A percentile compares a stretch with the other conserved stretches of the same genome.
Conservation (phyloP, 92 coral and sea anemone species). For the Plumapathes pennacea region DNA sequence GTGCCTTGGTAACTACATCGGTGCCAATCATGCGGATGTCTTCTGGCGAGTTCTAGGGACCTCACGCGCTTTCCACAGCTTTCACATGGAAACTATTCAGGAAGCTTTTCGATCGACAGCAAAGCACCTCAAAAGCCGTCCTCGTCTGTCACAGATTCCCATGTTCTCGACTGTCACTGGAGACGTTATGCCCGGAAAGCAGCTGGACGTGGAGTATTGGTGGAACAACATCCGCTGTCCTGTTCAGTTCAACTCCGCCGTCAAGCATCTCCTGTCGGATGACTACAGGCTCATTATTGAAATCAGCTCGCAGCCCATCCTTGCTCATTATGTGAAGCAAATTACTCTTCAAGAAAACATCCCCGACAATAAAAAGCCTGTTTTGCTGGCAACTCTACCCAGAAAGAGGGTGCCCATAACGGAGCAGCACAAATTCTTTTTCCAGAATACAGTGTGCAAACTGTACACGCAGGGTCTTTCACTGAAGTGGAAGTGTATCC, state of each 20-base stretch:
- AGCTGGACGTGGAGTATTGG: constrained; percentile 64
- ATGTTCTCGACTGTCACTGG: constrained; percentile 87
- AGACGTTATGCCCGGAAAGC: constrained; percentile 41
- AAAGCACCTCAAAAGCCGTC: constrained; percentile 15
- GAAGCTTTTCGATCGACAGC: constrained; percentile 33
- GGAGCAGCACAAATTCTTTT: constrained; percentile 66
- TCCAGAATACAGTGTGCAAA: constrained; percentile 67
- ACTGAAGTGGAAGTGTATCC: constrained; percentile 57
- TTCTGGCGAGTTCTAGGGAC: constrained; percentile 77
- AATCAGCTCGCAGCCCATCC: constrained; percentile 70
- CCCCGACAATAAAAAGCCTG: constrained; percentile 2
- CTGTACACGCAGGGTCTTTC: constrained; percentile 68
- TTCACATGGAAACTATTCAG: constrained; percentile 65
- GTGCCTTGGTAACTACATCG: constrained; percentile 51
- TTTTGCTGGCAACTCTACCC: constrained; percentile 68
- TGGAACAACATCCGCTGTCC: constrained; percentile 79
- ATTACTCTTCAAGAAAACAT: constrained; percentile 31
- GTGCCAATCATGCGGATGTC: constrained; percentile 5
- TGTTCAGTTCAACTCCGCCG: constrained; percentile 67
- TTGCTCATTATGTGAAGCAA: constrained; percentile 60
- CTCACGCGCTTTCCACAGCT: constrained; percentile 87
- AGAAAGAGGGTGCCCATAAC: constrained; percentile 34
- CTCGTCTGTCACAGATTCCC: constrained; percentile 62
- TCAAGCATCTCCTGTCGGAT: constrained; percentile 54
- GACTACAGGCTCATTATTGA: constrained; percentile 62